Base-by-base conservation (phyloP, 2,113 vertebrate species). In the Suncus etruscus region DNA sequence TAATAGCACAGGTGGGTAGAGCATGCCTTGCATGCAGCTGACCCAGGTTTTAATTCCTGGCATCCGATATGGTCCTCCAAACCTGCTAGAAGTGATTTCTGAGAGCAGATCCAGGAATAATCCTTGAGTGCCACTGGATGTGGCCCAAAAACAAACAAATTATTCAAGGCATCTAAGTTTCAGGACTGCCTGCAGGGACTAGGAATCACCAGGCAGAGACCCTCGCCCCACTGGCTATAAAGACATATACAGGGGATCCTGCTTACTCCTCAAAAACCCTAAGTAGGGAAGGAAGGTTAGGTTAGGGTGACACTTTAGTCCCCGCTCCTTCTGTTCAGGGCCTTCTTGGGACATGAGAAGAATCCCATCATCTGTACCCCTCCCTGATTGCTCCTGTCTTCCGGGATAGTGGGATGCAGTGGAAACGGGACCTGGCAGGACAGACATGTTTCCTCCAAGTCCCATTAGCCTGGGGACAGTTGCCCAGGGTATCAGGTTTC, bases 401-500 rank as follows among this genome's bases (percentile, higher is more conserved):
- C 48, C 73, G 12, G 16, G 76, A 32, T 47, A 69, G 50, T 16
- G 12, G 50, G 47, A 50, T 61, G 25, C 50, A 50, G 14, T 73
- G 48, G 51, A 86, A 86, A 77, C 8, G 31, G 72, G 63, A 58
- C 29, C 20, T 48, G 54, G 63, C 85, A 92, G 89, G 88, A 79
- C 29, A 79, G 54, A 25, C 51, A 0, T 45, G 39, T 0, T 0
- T 39, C 66, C n/a, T 61, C 58, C 58, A 10, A 4, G 54, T 65
- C 78, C 69, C 12, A 61, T 11, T 29, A 63, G 66, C 58, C 90
- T 74, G 70, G 83, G 51, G 75, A 76, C 93, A 94, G 82, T 91
- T 95, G 90, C 72, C 54, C 47, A 48, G 47, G 69, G 83, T 85
- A 91, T 96, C 83, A 27, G 66, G 32, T 94, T 94, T 95, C 93